These are phyloP conservation scores for Atherinomorus stipes DNA, from an alignment of 2,113 vertebrate genomes.

Conservation along the genomic window DNA sequence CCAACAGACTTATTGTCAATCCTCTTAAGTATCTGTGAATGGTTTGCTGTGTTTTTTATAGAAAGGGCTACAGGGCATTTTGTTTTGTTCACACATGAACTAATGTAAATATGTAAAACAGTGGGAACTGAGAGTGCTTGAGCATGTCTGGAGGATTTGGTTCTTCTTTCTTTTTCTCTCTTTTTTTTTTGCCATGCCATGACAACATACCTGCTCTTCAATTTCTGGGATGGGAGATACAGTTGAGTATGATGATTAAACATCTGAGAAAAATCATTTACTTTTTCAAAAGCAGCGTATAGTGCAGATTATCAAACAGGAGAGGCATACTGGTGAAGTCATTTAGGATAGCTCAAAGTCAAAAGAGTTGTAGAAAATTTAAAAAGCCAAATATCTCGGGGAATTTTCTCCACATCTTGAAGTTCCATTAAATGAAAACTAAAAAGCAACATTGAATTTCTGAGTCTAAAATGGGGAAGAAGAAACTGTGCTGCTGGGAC, in stretches of 20 bases:
- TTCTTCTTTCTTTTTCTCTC: neutral
- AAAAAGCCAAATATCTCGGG: neutral
- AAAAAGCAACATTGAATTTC: neutral
- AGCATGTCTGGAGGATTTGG: too few relatives aligned
- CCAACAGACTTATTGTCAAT: neutral
- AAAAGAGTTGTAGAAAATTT: slow-evolving; percentile 20
- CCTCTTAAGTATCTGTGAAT: neutral
- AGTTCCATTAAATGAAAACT: neutral
- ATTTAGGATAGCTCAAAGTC: slow-evolving; percentile 21
- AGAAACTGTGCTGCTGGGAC: neutral
- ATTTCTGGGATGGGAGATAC: slow-evolving; percentile 21
- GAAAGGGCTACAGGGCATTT: neutral
- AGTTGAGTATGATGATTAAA: slow-evolving; percentile 14
- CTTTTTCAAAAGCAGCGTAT: slow-evolving; percentile 20
- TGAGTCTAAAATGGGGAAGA: neutral
- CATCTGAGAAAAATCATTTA: slow-evolving; percentile 19
- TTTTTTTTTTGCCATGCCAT: neutral
- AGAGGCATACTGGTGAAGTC: slow-evolving; percentile 28
- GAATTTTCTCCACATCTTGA: neutral
- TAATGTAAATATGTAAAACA: too few relatives aligned
- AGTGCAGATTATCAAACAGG: neutral
- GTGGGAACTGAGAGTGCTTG: too few relatives aligned
- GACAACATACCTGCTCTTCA: slow-evolving; percentile 1
- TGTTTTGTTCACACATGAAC: too few relatives aligned
- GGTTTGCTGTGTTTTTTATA: neutral